Evolutionary conservation across 2,888 invertebrate genomes (phyloP).

Genomic region (Epistrophella euchroma): DNA sequence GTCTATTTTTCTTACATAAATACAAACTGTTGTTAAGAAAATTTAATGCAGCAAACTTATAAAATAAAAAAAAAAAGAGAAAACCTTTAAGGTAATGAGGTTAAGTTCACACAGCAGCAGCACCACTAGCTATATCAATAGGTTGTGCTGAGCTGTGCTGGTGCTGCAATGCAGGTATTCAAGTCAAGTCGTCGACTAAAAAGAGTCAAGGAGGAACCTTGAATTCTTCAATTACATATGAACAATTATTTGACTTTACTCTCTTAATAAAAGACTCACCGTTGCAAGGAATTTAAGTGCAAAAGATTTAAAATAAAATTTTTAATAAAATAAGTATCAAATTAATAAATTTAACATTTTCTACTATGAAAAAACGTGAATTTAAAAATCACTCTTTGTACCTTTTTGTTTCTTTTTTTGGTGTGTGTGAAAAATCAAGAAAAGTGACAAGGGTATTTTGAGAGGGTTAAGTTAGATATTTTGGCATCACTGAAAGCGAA

Average conservation of each 20-base stretch:
- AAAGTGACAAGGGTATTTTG: slow-evolving; percentile 68
- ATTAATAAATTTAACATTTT: slow-evolving; percentile 58
- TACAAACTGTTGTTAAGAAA: slow-evolving; percentile 1
- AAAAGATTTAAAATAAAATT: slow-evolving; percentile 41
- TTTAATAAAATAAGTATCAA: slow-evolving; percentile 32
- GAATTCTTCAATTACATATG: slow-evolving; percentile 41
- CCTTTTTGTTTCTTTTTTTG: slow-evolving; percentile 71
- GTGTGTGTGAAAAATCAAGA: slow-evolving; percentile 66
- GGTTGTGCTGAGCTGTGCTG: slow-evolving; percentile 3
- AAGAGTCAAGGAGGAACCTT: slow-evolving; percentile 55
- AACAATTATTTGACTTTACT: neutral
- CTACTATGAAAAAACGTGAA: slow-evolving; percentile 51
- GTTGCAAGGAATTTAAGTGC: slow-evolving; percentile 27
- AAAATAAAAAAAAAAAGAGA: slow-evolving; percentile 50
- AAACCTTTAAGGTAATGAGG: slow-evolving; percentile 70
- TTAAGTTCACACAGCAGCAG: slow-evolving; percentile 74
- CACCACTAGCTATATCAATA: neutral
- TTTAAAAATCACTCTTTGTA: slow-evolving; percentile 51
- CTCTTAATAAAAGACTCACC: slow-evolving; percentile 34
- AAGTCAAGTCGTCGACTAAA: slow-evolving; percentile 16
- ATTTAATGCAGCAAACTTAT: slow-evolving; percentile 4
- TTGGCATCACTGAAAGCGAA: slow-evolving; percentile 44
- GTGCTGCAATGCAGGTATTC: slow-evolving; percentile 38
- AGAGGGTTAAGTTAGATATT: neutral
- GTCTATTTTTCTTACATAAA: slow-evolving; percentile 24